Base-by-base conservation (phyloP, 2,113 vertebrate genomes). In the Dendrocopos noguchii region DNA sequence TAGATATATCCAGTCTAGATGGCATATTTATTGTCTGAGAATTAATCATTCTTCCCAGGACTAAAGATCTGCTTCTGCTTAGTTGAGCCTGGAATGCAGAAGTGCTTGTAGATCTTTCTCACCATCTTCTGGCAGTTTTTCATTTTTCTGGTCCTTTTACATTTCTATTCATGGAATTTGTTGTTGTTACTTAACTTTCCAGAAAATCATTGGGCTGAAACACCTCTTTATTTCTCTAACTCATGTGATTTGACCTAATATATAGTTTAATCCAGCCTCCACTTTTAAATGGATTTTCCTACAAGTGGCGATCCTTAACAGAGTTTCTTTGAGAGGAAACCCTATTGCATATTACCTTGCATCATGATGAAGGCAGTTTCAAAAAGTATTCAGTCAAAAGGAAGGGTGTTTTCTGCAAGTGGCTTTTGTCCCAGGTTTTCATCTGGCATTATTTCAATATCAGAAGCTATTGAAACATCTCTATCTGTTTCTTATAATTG, bases 91-190 rank as follows among this genome's bases (percentile, higher is more conserved):
- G 63, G 55, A 82, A 95, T 21, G 2, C 86, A 20, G 75, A 91
- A 79, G 19, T 29, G 18, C 28, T 71, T 88, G 47, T 64, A 91
- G 70, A 47, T 46, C 64, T 88, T 86, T 65, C 57, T 82, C 57
- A 64, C 25, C 15, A 7, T 2, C 10, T 33, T 82, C 61, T 39
- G 31, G 11, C 67, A 57, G 46, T 64, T 84, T 83, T 93, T 90
- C 63, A 72, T 84, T 89, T 91, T 27, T 64, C 60, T 85, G 33
- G 76, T 96, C 93, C 83, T 90, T 53, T 80, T 95, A 67, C 92
- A 95, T 97, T 98, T 95, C 90, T 97, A 97, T 97, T 97, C 95
- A 97, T 97, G 95, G 96, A 97, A 97, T 97, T 97, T 97, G 94
- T 98, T 96, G 89, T 83, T 97, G 95, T 97, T 97, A 94, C 92